Conservation (phyloP, 1,140 invertebrate species). For the Penaeus japonicus region DNA sequence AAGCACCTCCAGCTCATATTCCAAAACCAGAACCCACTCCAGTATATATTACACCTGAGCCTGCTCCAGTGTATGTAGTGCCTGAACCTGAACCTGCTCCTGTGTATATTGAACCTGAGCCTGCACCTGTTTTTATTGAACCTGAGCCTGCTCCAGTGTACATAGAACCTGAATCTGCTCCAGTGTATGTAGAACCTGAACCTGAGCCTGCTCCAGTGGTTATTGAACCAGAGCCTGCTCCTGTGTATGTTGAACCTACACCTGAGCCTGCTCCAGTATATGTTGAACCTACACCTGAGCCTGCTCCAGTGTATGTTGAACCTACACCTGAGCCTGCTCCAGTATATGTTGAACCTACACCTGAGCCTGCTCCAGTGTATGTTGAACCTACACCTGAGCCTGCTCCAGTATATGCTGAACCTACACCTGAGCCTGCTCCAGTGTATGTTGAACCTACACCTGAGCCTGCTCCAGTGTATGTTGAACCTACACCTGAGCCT, state of each 20-base stretch:
- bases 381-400: not conserved
- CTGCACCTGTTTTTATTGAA: too few relatives aligned
- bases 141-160: conserved; percentile 33
- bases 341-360: too few relatives aligned
- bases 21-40: conserved; percentile 25
- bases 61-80: too few relatives aligned
- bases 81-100: too few relatives aligned
- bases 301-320: not conserved
- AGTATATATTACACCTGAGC: not conserved
- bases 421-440: not conserved
- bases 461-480: not conserved
- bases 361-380: too few relatives aligned
- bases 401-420: not conserved
- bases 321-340: not conserved
- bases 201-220: not conserved
- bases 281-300: not conserved
- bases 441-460: conserved; percentile 22
- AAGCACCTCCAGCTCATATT: not conserved
- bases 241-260: not conserved
- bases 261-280: not conserved
- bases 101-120: too few relatives aligned
- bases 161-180: not conserved
- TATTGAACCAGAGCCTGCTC: conserved; percentile 20
- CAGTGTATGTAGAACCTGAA: conserved; percentile 10
- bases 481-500: not conserved